Percentiles rank a stretch among this genome's conserved stretches.
phyloP scores from a whole-genome alignment of 2,888 invertebrate genomes.

The Metallyticus violacea region DNA sequence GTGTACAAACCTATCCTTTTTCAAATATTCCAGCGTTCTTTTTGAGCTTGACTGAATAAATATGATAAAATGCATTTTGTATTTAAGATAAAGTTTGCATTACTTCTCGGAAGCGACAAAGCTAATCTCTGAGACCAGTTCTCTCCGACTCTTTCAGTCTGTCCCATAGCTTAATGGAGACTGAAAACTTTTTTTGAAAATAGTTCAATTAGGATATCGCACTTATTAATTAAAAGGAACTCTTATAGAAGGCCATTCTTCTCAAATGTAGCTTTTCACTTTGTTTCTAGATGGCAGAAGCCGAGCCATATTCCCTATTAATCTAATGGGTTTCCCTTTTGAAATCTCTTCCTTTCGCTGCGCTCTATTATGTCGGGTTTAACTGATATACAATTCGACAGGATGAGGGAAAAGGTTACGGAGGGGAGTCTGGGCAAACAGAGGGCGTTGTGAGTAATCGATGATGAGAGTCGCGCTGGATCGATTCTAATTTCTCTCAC shows the following conservation, averaged over 20 bases:
- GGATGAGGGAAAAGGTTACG: not conserved
- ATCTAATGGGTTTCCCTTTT: not conserved
- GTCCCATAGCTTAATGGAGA: too few relatives aligned
- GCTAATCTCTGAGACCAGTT: too few relatives aligned
- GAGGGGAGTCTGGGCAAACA: not conserved
- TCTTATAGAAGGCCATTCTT: not conserved
- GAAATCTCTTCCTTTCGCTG: not conserved
- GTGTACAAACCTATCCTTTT: too few relatives aligned
- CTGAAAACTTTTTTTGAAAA: too few relatives aligned
- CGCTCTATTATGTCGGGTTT: not conserved
- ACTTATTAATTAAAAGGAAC: not conserved
- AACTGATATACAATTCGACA: not conserved
- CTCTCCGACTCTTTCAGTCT: too few relatives aligned
- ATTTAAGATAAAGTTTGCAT: too few relatives aligned
- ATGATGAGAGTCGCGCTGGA: not conserved
- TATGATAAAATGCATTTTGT: too few relatives aligned
- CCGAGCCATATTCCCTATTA: not conserved
- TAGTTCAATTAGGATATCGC: not conserved
- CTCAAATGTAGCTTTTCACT: not conserved
- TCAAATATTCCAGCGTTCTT: too few relatives aligned
- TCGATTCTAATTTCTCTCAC: not conserved
- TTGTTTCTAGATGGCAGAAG: not conserved
- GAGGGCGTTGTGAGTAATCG: not conserved
- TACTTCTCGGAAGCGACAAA: too few relatives aligned
- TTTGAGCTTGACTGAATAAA: too few relatives aligned